Base-by-base conservation (phyloP, 2,113 vertebrate genomes). In the Ia io region DNA sequence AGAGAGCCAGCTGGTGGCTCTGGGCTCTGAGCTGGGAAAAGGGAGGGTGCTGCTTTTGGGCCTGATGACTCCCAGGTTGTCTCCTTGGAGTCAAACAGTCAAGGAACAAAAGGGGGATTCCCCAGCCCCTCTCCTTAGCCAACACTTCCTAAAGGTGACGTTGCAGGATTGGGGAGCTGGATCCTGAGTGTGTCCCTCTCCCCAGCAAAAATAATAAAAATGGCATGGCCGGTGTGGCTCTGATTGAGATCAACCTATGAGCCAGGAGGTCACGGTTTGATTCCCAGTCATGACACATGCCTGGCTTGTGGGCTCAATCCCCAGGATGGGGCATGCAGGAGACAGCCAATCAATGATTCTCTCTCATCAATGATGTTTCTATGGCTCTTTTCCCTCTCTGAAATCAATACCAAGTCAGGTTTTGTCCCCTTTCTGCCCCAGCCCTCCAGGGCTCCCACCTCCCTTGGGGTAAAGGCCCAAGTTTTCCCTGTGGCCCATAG, bases 21-120 rank as follows among this genome's bases (percentile, higher is more conserved):
- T 80, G 88, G 35, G 32, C 6, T 3, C 61, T 9, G 32, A 53
- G 32, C 53, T 12, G 56, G 88, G 78, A 69, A 69, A 44, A 30
- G 49, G 69, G 28, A 35, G n/a, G 67, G 23, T 56, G 25, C 16
- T 10, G 49, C 59, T 2, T 0, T n/a, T 9, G 25, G n/a, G 49
- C 49, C 84, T 12, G 17, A 16, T 74, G 78, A 53, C 44, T 59
- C 82, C 37, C 2, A 3, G 89, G 71, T 17, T 2, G 0, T 97
- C 73, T 90, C 95, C 84, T 91, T 63, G 97, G 88, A 87, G 67
- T 23, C 23, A 86, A 96, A 94, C 90, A 96, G 84, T 16, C 9
- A 3, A 40, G 70, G 49, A 86, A 16, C n/a, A 49, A 61, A 47
- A 59, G 22, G 23, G 51, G 35, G 13, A 35, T 35, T 37, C 61